Evolutionary conservation across 2,797 vertebrate species (phyloP), one percentile per base, ranked within the genome.

Genomic region (Tiaroga cobitis): DNA sequence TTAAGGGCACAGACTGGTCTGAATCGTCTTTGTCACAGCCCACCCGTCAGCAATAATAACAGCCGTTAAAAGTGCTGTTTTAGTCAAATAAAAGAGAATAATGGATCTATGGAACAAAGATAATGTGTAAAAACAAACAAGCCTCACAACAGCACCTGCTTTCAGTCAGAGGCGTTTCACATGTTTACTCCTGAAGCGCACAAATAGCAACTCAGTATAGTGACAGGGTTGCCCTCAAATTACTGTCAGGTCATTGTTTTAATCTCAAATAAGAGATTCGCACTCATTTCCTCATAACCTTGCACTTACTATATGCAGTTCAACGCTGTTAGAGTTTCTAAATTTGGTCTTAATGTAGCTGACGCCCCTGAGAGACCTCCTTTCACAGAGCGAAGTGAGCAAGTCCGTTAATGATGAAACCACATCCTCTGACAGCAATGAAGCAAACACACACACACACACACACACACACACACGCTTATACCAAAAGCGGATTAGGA

Each of bases 381-480:
- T 54, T 75, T 85, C 8, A 75, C 39, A 79, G 63, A 72, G 21
- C 16, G 10, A 78, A 75, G 77, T 51, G 77, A 83, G 84, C 59
- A 49, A 54, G 74, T 49, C 61, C 11, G 82, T 79, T 65, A 63
- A 80, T 70, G 81, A 34, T 21, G 69, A 69, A 41, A 92, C 92
- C 94, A 91, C 92, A 92, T 94, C 93, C 91, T 93, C 79, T 87
- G 82, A 49, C 85, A 85, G 90, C 26, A 5, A 39, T 72, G 70
- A 74, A 46, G 18, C 68, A 72, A 59, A 46, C 13, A 43, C 41
- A 43, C 41, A 43, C 39, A 41, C 11, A 43, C 43, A 43, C 43
- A 43, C 11, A 43, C 41, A 8, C 8, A 41, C 41, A 43, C 10
- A 15, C 54, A 49, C 4, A 7, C n/a, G n/a, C 43, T 29, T 15